Percentiles rank a stretch among this genome's conserved stretches.
Evolutionary conservation across 1,140 invertebrate species (phyloP).

Genomic region (Berghia stephanieae): DNA sequence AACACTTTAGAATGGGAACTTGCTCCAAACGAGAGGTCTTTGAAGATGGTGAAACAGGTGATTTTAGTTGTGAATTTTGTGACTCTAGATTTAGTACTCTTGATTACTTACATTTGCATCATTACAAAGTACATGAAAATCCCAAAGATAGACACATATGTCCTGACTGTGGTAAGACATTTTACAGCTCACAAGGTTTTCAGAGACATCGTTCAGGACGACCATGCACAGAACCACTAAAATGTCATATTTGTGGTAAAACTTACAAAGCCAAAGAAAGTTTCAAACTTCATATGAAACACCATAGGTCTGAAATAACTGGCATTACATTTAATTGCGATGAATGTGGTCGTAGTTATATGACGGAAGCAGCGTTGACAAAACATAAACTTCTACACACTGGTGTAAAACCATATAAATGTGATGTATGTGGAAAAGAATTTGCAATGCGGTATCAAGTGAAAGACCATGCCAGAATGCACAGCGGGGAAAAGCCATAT

Average conservation of each 20-base stretch:
- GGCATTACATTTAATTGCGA: constrained; percentile 37
- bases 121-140: constrained; percentile 38
- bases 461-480: constrained; percentile 34
- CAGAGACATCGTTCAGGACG: constrained; percentile 28
- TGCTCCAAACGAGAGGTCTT: constrained; percentile 35
- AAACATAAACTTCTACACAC: constrained; percentile 32
- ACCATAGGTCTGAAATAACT: constrained; percentile 32
- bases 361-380: constrained; percentile 33
- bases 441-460: constrained; percentile 40
- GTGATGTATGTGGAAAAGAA: constrained; percentile 31
- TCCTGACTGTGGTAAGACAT: constrained; percentile 33
- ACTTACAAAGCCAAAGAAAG: constrained; percentile 39
- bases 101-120: constrained; percentile 30
- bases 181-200: constrained; percentile 35
- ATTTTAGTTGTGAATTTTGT: constrained; percentile 32
- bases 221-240: constrained; percentile 34
- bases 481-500: constrained; percentile 34
- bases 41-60: constrained; percentile 32
- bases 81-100: constrained; percentile 28
- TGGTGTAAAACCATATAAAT: constrained; percentile 34
- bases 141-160: constrained; percentile 31
- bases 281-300: constrained; percentile 38
- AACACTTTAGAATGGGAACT: constrained; percentile 38
- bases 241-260: constrained; percentile 37
- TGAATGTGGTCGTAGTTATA: constrained; percentile 37